Evolutionary conservation across 92 coral and sea anemone species (phyloP), one percentile per base, ranked within the genome.

Genomic region (Porites evermanni): DNA sequence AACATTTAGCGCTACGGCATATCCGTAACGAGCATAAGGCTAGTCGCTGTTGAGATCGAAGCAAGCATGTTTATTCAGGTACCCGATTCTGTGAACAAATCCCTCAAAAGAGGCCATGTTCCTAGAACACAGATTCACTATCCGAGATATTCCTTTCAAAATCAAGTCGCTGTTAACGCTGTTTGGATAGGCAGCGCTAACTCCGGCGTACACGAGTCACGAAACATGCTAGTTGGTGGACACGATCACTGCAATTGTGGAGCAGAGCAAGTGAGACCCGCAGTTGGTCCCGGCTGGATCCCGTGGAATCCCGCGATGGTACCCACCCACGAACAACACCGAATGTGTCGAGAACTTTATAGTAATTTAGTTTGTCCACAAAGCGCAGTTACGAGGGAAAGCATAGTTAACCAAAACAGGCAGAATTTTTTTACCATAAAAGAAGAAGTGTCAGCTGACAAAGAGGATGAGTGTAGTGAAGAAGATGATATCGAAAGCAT

Each of bases 31-130:
- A 10, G 67, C 54, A 54, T 44, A 70, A 17, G 61, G 47, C 68
- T 29, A 29, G 68, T 53, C 73, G 53, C 23, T 6, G 17, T 59
- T 24, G 74, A 63, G 87, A 24, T 24, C 44, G 74, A 64, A 13
- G 72, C 14, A 74, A 75, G n/a, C 70, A 83, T 83, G 87, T 83
- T 83, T 75, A 83, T 83, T 14, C 87, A 73, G 53, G 87, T 83
- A 14, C 87, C 87, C 21, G 87, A 83, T 4, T 61, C 87, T 0
- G 87, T 83, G 63, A 83, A 66, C 79, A 83, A 83, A 65, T 83
- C 87, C 19, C 79, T 83, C 8, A 50, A 61, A 12, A 73, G 64
- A 18, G 87, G 87, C 23, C 76, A 64, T 10, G 64, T 23, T 64
- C 73, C 87, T 0, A 53, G 64, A 21, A 83, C 87, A 5, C 71